Evolutionary conservation across 2,888 invertebrate species (phyloP).

Genomic region (Elysia crispata): DNA sequence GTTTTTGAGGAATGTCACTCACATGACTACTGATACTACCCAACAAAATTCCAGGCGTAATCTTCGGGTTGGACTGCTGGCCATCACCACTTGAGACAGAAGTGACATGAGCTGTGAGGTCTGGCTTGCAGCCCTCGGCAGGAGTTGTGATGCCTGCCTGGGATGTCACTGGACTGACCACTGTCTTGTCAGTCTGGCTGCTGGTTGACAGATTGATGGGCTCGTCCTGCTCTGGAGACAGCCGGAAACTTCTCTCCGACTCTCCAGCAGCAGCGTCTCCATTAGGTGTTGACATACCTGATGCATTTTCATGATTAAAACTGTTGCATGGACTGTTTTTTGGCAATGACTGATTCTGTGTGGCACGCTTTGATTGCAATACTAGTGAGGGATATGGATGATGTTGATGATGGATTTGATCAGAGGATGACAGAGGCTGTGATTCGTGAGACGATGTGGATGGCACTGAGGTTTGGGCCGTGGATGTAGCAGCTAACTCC

Average conservation of each 20-base stretch:
- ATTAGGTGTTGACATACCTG: no score
- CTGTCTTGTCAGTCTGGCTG: conserved; percentile 27
- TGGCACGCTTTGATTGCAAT: not conserved
- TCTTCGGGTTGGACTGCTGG: no score
- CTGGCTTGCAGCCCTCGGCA: no score
- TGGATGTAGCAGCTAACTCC: not conserved
- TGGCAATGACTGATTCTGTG: not conserved
- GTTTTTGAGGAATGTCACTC: no score
- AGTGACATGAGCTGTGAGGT: no score
- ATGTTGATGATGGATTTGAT: not conserved
- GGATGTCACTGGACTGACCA: conserved; percentile 5
- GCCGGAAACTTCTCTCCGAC: conserved; percentile 21
- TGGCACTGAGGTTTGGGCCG: not conserved
- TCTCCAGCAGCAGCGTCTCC: not conserved
- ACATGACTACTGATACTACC: no score
- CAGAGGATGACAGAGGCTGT: not conserved
- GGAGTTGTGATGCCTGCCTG: not conserved
- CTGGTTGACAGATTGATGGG: conserved; percentile 46
- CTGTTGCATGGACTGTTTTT: not conserved
- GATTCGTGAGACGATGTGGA: not conserved
- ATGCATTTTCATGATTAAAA: not conserved
- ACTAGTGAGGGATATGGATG: not conserved
- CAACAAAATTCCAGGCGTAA: no score
- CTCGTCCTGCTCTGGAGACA: conserved; percentile 43
- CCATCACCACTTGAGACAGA: no score